Conservation (phyloP, 2,113 vertebrate genomes). For the Sceloporus undulatus region DNA sequence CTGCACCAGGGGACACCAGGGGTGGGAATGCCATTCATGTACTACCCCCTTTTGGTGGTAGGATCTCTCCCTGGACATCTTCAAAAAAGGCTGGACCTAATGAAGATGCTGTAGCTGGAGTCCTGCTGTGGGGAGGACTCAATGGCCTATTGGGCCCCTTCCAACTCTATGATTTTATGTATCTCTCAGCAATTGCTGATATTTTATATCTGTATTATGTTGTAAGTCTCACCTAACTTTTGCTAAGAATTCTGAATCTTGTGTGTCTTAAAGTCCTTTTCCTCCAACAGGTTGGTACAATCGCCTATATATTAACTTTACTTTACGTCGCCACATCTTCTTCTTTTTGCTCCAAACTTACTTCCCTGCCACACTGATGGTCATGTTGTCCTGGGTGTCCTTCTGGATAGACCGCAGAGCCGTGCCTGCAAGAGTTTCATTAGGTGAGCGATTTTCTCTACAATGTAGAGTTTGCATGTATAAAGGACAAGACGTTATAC, state of each 20-base stretch:
- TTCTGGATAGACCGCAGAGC: slow-evolving; percentile 94
- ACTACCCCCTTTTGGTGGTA: too few relatives aligned
- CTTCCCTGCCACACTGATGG: slow-evolving; percentile 93
- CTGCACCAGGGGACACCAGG: too few relatives aligned
- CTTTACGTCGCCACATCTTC: slow-evolving; percentile 91
- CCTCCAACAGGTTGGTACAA: slow-evolving; percentile 91
- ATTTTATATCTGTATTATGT: not conserved
- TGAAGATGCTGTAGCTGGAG: too few relatives aligned
- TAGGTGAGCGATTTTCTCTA: slow-evolving; percentile 81
- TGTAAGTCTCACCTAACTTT: not conserved
- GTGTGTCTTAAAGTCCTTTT: slow-evolving; percentile 3
- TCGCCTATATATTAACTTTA: slow-evolving; percentile 94
- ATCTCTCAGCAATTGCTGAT: not conserved
- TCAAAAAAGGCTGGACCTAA: too few relatives aligned
- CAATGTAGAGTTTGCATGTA: too few relatives aligned
- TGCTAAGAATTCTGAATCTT: not conserved
- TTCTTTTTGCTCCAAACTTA: slow-evolving; percentile 96
- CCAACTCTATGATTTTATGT: too few relatives aligned
- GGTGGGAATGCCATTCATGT: not conserved
- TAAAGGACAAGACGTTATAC: not conserved
- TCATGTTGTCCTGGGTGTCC: slow-evolving; percentile 96
- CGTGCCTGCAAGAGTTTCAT: slow-evolving; percentile 92
- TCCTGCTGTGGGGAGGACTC: too few relatives aligned
- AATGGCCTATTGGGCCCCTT: too few relatives aligned
- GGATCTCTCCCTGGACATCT: too few relatives aligned